Evolutionary conservation across 2,113 vertebrate genomes (phyloP).

Genomic region (Phalacrocorax carbo): DNA sequence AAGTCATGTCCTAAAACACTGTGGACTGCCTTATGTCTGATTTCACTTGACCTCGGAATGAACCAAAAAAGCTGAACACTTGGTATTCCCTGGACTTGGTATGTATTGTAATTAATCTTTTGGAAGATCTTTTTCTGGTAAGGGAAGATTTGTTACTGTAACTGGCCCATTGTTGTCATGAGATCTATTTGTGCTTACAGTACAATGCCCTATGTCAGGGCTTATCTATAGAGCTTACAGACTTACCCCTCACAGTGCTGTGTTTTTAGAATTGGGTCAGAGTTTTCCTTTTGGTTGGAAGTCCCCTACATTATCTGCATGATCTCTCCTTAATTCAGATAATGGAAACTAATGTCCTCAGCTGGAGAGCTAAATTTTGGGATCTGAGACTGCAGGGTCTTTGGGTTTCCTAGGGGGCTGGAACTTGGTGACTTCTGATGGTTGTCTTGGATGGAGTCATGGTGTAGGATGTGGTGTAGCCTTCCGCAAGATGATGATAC

Average conservation of each 20-base stretch:
- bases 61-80: background rate
- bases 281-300: background rate
- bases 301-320: background rate
- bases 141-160: conserved; percentile 6
- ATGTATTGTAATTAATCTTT: conserved; percentile 3
- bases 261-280: background rate
- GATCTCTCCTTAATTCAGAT: background rate
- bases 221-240: background rate
- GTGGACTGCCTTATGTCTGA: background rate
- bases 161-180: background rate
- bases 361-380: background rate
- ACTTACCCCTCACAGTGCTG: background rate
- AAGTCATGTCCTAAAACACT: background rate
- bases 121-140: conserved; percentile 7
- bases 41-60: background rate
- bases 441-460: background rate
- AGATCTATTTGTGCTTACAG: background rate
- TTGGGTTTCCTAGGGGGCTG: background rate
- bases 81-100: background rate
- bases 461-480: background rate
- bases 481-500: background rate
- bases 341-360: background rate
- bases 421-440: background rate
- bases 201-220: background rate
- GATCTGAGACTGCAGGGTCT: background rate